A percentile compares a stretch with the other conserved stretches of the same genome.
Evolutionary conservation across 2,797 vertebrate genomes (phyloP).

Genomic region (Helostoma temminkii): DNA sequence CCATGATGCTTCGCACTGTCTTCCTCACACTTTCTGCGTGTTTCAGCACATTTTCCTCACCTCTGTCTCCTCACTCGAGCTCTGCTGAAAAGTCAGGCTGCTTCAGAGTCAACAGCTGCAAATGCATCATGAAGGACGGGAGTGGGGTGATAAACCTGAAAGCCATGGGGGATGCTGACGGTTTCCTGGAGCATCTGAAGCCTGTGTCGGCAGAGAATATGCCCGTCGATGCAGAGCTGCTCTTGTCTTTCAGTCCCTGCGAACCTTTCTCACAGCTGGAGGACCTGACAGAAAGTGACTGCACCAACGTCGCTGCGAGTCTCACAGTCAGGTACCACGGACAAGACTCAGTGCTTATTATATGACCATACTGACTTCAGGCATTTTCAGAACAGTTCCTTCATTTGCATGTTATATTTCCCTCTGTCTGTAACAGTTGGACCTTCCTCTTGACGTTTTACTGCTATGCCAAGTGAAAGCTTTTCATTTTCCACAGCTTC

Average conservation of each 20-base stretch:
- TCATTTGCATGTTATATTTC: no score
- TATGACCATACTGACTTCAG: no score
- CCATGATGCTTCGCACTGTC: slow-evolving; percentile 45
- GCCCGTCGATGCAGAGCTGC: slow-evolving; percentile 18
- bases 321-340: slow-evolving; percentile 68
- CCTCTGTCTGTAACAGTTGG: no score
- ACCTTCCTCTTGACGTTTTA: no score
- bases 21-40: slow-evolving; percentile 22
- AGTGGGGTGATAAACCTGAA: slow-evolving; percentile 81
- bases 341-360: neutral
- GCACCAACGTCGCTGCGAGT: slow-evolving; percentile 75
- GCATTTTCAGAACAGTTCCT: no score
- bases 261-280: slow-evolving; percentile 79
- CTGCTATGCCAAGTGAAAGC: no score
- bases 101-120: slow-evolving; percentile 83
- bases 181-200: slow-evolving; percentile 69
- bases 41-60: neutral
- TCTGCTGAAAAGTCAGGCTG: slow-evolving; percentile 62
- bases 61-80: neutral
- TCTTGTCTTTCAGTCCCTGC: slow-evolving; percentile 83
- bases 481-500: no score
- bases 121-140: slow-evolving; percentile 85
- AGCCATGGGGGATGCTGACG: slow-evolving; percentile 70
- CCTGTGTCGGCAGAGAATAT: slow-evolving; percentile 33
- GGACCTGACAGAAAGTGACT: slow-evolving; percentile 57